Evolutionary conservation across 2,888 invertebrate genomes (phyloP).

Genomic region (Drosophila macrospina): DNA sequence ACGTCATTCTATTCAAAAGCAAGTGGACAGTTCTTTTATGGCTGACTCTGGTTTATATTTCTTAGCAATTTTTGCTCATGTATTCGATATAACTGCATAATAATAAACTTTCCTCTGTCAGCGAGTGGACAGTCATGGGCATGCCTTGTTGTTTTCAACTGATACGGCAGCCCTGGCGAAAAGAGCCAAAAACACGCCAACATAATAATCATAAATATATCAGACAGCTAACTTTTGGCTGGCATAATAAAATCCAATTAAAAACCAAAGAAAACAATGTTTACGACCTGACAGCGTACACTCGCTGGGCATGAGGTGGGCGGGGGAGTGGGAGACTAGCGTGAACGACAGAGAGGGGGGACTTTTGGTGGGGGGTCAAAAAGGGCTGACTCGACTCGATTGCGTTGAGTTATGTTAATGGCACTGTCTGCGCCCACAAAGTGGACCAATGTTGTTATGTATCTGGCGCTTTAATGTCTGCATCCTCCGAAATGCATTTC

Average conservation of each 20-base stretch:
- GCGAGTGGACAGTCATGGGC: conserved; percentile 18
- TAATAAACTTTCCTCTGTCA: not conserved
- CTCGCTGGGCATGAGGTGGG: conserved; percentile 9
- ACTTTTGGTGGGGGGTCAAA: conserved; percentile 26
- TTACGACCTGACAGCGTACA: conserved; percentile 72
- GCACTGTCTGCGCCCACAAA: conserved; percentile 75
- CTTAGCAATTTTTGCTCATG: too few relatives aligned
- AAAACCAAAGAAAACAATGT: conserved; percentile 81
- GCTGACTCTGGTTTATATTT: too few relatives aligned
- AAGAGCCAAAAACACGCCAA: conserved; percentile 69
- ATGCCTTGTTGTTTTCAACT: not conserved
- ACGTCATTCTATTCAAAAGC: too few relatives aligned
- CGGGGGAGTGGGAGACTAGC: conserved; percentile 2
- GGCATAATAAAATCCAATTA: conserved; percentile 82
- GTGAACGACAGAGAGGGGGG: conserved; percentile 26
- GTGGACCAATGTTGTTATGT: conserved; percentile 49
- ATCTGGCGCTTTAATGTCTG: conserved; percentile 49
- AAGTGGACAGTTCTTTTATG: too few relatives aligned
- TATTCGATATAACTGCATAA: too few relatives aligned
- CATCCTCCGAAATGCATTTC: conserved; percentile 48
- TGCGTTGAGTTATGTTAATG: conserved; percentile 76
- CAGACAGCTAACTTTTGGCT: conserved; percentile 73
- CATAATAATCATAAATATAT: conserved; percentile 84
- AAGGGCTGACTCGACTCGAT: conserved; percentile 58
- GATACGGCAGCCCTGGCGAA: conserved; percentile 62